Conservation (phyloP, 2,888 invertebrate species). For the Metacarcinus magister region DNA sequence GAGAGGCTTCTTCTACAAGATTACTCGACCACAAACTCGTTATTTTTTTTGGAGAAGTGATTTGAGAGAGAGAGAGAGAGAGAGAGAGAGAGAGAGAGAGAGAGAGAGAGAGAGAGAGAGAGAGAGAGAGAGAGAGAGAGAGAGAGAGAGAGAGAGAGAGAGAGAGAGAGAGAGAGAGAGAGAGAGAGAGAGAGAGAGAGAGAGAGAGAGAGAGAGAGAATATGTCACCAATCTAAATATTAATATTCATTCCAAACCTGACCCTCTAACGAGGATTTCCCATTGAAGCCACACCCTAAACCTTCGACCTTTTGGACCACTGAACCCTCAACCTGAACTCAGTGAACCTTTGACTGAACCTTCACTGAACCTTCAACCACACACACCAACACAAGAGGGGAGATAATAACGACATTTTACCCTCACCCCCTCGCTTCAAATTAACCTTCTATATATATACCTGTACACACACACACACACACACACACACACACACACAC, state of each 20-base stretch:
- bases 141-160: conserved; percentile 56
- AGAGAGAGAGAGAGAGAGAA: no score
- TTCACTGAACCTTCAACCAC: neutral
- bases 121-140: conserved; percentile 59
- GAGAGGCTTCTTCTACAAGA: neutral
- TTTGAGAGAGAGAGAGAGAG: no score
- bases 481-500: neutral
- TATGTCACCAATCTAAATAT: neutral
- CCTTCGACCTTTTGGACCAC: neutral
- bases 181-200: neutral
- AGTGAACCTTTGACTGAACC: neutral
- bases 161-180: conserved; percentile 34
- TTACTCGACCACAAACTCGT: neutral
- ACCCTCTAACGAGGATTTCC: neutral
- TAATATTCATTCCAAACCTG: neutral
- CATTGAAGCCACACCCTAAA: neutral
- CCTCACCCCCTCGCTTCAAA: neutral
- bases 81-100: neutral
- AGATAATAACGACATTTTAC: neutral
- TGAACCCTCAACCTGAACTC: neutral
- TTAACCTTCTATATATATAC: conserved; percentile 17
- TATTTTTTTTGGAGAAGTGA: neutral
- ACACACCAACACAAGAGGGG: neutral
- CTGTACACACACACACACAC: neutral
- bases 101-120: conserved; percentile 63